phyloP scores from a whole-genome alignment of 2,888 invertebrate species.

The Troglohyphantes excavatus region DNA sequence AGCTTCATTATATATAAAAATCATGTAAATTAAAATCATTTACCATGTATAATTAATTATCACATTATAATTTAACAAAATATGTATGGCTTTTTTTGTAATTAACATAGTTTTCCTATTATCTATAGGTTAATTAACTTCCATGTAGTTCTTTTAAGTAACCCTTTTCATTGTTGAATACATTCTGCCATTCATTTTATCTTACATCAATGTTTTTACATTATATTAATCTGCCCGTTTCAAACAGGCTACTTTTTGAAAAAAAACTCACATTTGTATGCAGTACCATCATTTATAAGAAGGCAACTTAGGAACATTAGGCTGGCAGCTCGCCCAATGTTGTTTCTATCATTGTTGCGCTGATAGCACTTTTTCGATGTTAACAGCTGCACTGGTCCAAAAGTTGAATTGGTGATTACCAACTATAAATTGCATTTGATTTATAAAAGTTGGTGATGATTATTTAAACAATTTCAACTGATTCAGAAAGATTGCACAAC shows the following conservation, averaged over 20 bases:
- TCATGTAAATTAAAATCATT: too few relatives aligned
- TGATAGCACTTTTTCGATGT: not conserved
- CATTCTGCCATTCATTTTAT: not conserved
- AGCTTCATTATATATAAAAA: too few relatives aligned
- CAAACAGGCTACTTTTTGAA: not conserved
- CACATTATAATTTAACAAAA: too few relatives aligned
- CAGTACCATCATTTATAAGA: not conserved
- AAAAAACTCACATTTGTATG: not conserved
- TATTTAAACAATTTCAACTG: too few relatives aligned
- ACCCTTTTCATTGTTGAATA: too few relatives aligned
- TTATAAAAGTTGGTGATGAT: too few relatives aligned
- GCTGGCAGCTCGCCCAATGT: not conserved
- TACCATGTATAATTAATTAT: too few relatives aligned
- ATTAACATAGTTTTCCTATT: too few relatives aligned
- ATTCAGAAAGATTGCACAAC: too few relatives aligned
- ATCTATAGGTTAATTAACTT: too few relatives aligned
- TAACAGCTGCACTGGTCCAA: slow-evolving; percentile 1
- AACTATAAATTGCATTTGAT: not conserved
- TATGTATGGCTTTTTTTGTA: too few relatives aligned
- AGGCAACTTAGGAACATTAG: not conserved
- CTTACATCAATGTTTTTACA: not conserved
- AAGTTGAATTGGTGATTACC: not conserved
- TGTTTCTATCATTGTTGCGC: slow-evolving; percentile 9
- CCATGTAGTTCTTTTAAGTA: too few relatives aligned
- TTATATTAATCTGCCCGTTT: not conserved